Evolutionary conservation across 2,113 vertebrate species (phyloP).

Genomic region (Notechis scutatus): DNA sequence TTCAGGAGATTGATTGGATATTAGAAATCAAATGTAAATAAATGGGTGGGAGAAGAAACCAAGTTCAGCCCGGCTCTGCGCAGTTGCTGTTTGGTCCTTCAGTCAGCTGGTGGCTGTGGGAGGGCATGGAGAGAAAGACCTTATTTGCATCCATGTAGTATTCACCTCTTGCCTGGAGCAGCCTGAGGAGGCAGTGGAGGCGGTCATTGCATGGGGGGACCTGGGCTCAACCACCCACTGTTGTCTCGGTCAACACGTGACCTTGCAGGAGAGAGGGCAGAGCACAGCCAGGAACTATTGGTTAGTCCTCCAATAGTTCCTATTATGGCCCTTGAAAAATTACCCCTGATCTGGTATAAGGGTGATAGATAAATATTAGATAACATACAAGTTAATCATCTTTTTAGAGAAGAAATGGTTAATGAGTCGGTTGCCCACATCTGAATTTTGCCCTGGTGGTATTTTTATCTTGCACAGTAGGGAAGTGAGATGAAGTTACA

Average conservation of each 20-base stretch:
- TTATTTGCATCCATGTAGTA: not conserved
- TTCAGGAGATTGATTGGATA: not conserved
- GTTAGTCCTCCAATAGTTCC: not conserved
- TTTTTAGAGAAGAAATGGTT: not conserved
- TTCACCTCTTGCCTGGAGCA: not conserved
- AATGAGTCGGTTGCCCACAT: not conserved
- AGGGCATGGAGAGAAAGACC: not conserved
- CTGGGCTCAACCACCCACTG: not conserved
- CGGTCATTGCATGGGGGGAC: not conserved
- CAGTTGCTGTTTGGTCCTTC: not conserved
- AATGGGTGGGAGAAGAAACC: not conserved
- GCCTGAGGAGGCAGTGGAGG: not conserved
- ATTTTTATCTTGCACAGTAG: not conserved
- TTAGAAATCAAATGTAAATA: not conserved
- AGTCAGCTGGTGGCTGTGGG: not conserved
- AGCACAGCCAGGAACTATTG: not conserved
- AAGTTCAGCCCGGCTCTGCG: not conserved
- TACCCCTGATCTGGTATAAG: not conserved
- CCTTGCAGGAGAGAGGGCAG: not conserved
- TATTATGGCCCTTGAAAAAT: not conserved
- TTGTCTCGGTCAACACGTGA: not conserved
- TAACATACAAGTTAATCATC: not conserved
- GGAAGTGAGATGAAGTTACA: not conserved
- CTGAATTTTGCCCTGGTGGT: not conserved
- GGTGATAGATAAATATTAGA: not conserved